Percentiles rank a stretch among this genome's conserved stretches.
These are phyloP conservation scores for Corythoichthys haematopterus DNA, from an alignment of 2,113 vertebrate species.

Conservation along the genomic window DNA sequence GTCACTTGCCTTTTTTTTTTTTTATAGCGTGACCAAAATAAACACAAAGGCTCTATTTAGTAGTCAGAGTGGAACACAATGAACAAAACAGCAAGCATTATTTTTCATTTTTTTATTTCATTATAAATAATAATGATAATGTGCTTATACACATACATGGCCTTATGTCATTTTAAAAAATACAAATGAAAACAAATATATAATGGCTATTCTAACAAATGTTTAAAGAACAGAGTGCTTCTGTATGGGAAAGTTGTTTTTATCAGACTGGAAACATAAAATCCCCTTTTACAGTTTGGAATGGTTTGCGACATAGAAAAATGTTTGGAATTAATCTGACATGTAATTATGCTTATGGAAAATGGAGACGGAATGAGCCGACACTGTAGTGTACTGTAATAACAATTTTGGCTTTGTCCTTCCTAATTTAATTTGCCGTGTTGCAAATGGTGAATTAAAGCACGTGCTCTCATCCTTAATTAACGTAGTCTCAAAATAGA, in stretches of 20 bases:
- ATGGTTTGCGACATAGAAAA: slow-evolving; percentile 70
- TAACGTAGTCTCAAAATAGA: not conserved
- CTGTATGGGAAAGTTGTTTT: slow-evolving; percentile 47
- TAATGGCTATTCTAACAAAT: slow-evolving; percentile 66
- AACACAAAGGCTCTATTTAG: slow-evolving; percentile 52
- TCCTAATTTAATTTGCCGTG: slow-evolving; percentile 51
- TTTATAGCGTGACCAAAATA: slow-evolving; percentile 20
- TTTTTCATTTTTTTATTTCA: slow-evolving; percentile 74
- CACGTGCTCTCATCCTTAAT: not conserved
- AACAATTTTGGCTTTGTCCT: slow-evolving; percentile 66
- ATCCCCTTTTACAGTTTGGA: slow-evolving; percentile 22
- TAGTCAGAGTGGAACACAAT: not conserved
- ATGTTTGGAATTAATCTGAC: slow-evolving; percentile 42
- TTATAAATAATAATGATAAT: slow-evolving; percentile 98
- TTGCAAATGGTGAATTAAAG: not conserved
- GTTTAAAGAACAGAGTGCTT: slow-evolving; percentile 68
- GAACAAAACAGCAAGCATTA: slow-evolving; percentile 18
- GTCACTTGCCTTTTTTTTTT: slow-evolving; percentile 11
- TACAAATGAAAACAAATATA: slow-evolving; percentile 65
- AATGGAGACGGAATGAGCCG: slow-evolving; percentile 18
- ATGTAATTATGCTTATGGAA: slow-evolving; percentile 18
- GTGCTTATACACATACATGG: slow-evolving; percentile 89
- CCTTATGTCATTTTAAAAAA: slow-evolving; percentile 76
- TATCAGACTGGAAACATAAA: slow-evolving; percentile 10
- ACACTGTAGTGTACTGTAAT: slow-evolving; percentile 10